Conservation (phyloP, 1,140 invertebrate genomes). For the Danaus plexippus region DNA sequence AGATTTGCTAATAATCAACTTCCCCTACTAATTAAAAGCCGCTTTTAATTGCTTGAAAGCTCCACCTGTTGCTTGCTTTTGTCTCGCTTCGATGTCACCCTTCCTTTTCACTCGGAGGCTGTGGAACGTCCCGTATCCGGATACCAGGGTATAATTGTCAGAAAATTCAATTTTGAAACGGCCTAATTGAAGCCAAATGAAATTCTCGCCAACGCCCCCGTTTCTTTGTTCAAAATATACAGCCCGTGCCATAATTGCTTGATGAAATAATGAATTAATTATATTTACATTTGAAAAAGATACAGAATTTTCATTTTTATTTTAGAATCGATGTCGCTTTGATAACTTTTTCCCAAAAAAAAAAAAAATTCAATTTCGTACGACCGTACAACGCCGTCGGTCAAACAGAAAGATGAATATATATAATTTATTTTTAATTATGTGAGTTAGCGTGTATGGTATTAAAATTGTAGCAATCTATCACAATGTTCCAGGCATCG, state of each 20-base stretch:
- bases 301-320: constrained; percentile 3
- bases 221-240: constrained; percentile 50
- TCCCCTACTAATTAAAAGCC: constrained; percentile 68
- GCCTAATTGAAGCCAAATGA: constrained; percentile 61
- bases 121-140: constrained; percentile 60
- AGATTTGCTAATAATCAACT: constrained; percentile 64
- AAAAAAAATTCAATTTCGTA: too few species aligned
- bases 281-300: constrained; percentile 22
- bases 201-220: constrained; percentile 51
- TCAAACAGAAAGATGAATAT: constrained; percentile 1
- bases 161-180: constrained; percentile 62
- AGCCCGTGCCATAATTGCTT: constrained; percentile 51
- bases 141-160: constrained; percentile 60
- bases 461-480: constrained; percentile 51
- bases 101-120: constrained; percentile 45
- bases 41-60: constrained; percentile 63
- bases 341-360: too few species aligned
- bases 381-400: too few species aligned
- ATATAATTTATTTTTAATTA: constrained; percentile 21
- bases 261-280: constrained; percentile 56
- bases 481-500: constrained; percentile 41
- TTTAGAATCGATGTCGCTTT: neutral
- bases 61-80: constrained; percentile 55
- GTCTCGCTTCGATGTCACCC: constrained; percentile 15
- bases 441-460: constrained; percentile 17